Conservation (phyloP, 2,888 invertebrate species). For the Metallyticus violacea region DNA sequence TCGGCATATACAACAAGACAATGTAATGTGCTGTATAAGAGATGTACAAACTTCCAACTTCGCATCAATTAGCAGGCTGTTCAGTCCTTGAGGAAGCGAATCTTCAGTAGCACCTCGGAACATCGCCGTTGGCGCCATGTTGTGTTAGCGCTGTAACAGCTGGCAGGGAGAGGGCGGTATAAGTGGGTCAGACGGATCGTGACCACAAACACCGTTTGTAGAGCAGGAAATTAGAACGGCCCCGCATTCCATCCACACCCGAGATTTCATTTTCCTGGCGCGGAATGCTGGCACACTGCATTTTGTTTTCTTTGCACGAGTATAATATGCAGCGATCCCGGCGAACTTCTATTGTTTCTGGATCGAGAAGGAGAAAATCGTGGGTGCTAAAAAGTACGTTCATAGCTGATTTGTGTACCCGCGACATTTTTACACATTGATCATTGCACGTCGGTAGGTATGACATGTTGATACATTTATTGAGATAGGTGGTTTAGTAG, state of each 20-base stretch:
- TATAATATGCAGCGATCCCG: background rate
- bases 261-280: background rate
- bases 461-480: too few species aligned
- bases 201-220: background rate
- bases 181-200: background rate
- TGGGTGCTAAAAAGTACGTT: background rate
- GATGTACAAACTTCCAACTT: too few species aligned
- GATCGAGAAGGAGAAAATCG: background rate
- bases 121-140: background rate
- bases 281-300: background rate
- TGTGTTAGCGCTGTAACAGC: background rate
- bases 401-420: background rate
- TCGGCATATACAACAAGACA: too few species aligned
- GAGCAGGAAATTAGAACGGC: background rate
- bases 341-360: background rate
- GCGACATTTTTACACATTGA: background rate
- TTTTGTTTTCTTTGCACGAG: background rate
- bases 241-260: background rate
- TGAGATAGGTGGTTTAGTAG: too few species aligned
- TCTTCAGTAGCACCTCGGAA: background rate
- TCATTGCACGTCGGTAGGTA: too few species aligned
- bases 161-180: background rate
- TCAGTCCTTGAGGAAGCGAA: background rate
- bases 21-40: too few species aligned
- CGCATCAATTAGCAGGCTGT: background rate